Conservation (phyloP, 2,113 vertebrate species). For the Rhea americana region DNA sequence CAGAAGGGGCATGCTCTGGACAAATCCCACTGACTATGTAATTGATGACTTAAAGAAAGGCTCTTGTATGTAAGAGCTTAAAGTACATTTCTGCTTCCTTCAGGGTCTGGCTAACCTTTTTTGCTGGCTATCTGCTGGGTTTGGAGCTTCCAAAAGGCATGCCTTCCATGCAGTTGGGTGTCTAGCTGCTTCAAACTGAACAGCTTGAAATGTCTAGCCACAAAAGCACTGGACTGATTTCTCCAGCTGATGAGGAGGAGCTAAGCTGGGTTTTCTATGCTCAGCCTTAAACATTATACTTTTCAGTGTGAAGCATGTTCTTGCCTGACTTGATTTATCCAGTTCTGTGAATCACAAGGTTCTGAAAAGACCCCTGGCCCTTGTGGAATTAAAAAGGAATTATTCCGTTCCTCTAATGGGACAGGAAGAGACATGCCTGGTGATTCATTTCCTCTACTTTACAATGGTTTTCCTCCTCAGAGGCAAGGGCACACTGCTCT, state of each 20-base stretch:
- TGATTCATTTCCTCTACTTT: slow-evolving; percentile 27
- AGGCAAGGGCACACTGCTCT: not conserved
- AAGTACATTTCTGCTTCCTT: not conserved
- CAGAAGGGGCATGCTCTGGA: not conserved
- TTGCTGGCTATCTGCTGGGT: not conserved
- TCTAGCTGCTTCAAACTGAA: not conserved
- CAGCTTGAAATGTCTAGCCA: not conserved
- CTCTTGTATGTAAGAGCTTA: not conserved
- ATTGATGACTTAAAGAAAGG: not conserved
- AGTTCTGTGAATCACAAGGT: not conserved
- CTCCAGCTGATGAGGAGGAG: not conserved
- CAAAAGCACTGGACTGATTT: not conserved
- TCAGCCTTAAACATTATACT: not conserved
- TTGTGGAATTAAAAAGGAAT: slow-evolving; percentile 38
- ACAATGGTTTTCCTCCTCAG: not conserved
- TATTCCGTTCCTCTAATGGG: slow-evolving; percentile 11
- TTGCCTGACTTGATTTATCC: not conserved
- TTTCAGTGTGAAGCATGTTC: not conserved
- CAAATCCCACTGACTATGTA: not conserved
- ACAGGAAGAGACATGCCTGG: not conserved
- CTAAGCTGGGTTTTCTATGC: not conserved
- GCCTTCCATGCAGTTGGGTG: not conserved
- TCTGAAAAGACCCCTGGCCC: not conserved
- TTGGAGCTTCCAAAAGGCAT: not conserved
- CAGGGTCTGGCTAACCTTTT: not conserved